Conservation (phyloP, 2,113 vertebrate genomes). For the Lophura nycthemera region DNA sequence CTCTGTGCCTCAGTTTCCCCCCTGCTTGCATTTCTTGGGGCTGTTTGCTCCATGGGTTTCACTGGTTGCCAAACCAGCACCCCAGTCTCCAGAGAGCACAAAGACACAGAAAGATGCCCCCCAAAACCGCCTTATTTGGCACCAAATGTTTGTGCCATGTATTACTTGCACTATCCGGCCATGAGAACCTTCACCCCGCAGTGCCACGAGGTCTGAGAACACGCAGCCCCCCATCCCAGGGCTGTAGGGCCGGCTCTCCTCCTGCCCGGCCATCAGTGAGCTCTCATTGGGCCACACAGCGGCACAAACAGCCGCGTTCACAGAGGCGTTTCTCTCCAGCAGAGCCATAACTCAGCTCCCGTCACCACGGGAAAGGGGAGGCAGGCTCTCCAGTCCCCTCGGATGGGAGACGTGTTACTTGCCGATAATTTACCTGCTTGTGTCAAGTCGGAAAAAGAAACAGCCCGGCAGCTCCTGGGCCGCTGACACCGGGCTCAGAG, state of each 20-base stretch:
- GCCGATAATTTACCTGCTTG: conserved; percentile 53
- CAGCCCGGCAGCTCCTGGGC: background rate
- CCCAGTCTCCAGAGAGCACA: background rate
- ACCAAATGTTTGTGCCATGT: rapidly evolving
- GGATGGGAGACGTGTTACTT: background rate
- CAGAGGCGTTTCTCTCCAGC: conserved; percentile 29
- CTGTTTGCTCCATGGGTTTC: background rate
- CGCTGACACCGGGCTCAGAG: background rate
- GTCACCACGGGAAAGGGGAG: background rate
- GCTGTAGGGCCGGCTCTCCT: background rate
- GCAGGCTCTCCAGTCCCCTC: conserved; percentile 8
- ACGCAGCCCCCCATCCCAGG: too few relatives aligned
- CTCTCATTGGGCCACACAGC: conserved; percentile 13
- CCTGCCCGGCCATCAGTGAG: background rate
- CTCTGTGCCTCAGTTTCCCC: background rate
- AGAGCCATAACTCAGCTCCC: conserved; percentile 40
- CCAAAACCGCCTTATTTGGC: background rate
- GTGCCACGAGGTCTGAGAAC: too few relatives aligned
- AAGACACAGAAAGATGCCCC: background rate
- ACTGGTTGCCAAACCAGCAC: background rate
- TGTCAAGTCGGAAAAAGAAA: conserved; percentile 40
- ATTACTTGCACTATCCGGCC: background rate
- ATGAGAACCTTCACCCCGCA: rapidly evolving
- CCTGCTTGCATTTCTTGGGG: background rate
- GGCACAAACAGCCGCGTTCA: conserved; percentile 52